These are phyloP conservation scores for Apeira syringaria DNA, from an alignment of 2,888 invertebrate species.

Conservation along the genomic window DNA sequence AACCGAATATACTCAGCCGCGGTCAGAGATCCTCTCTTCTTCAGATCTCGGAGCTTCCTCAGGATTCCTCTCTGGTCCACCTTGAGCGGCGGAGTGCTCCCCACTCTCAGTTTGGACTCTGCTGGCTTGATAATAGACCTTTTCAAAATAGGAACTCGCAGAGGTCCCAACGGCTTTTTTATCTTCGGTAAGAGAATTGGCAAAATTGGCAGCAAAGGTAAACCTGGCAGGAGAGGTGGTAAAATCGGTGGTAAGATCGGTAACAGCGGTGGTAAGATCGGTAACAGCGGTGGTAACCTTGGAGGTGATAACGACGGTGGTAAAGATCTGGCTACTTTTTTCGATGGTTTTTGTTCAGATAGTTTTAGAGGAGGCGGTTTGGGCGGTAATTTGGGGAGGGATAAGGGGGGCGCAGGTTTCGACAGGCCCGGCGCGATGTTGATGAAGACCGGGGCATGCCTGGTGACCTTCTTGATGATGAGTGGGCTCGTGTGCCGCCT, in stretches of 20 bases:
- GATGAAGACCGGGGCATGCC: slow-evolving; percentile 51
- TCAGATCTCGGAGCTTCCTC: slow-evolving; percentile 49
- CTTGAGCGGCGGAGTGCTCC: slow-evolving; percentile 28
- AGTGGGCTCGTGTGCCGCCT: slow-evolving; percentile 45
- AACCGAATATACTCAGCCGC: slow-evolving; percentile 49
- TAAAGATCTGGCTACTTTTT: slow-evolving; percentile 28
- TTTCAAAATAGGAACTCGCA: slow-evolving; percentile 43
- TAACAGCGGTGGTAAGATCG: slow-evolving; percentile 28
- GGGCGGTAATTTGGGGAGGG: slow-evolving; percentile 34
- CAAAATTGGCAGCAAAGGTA: slow-evolving; percentile 33
- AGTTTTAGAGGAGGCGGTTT: slow-evolving; percentile 32
- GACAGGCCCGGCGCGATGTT: slow-evolving; percentile 44
- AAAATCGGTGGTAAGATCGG: slow-evolving; percentile 30
- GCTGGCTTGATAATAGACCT: slow-evolving; percentile 39
- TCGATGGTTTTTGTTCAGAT: slow-evolving; percentile 17
- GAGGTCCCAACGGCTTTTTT: slow-evolving; percentile 35
- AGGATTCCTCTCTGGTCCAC: slow-evolving; percentile 35
- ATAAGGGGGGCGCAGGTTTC: slow-evolving; percentile 26
- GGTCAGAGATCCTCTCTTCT: slow-evolving; percentile 49
- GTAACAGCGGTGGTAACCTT: slow-evolving; percentile 31
- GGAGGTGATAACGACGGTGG: slow-evolving; percentile 23
- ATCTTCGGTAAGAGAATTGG: slow-evolving; percentile 30
- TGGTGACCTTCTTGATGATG: slow-evolving; percentile 44
- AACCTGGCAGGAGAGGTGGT: slow-evolving; percentile 32
- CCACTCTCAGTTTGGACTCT: slow-evolving; percentile 38